Conservation (phyloP, 2,797 vertebrate species). For the Eulemur rubriventer region DNA sequence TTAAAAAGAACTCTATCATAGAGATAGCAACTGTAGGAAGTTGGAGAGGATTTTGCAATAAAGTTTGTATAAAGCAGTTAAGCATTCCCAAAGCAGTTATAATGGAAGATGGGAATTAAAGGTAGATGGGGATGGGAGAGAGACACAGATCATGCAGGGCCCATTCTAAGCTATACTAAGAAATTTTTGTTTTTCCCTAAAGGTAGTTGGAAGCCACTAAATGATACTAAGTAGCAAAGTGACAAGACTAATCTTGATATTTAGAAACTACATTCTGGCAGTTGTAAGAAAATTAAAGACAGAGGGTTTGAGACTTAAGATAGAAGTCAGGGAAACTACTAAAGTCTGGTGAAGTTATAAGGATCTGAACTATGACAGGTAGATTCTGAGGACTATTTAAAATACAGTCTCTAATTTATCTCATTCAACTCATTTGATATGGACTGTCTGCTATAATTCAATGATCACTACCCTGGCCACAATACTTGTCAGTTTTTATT, state of each 20-base stretch:
- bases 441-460: neutral
- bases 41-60: neutral
- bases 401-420: neutral
- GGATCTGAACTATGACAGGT: neutral
- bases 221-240: neutral
- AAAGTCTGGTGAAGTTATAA: neutral
- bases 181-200: neutral
- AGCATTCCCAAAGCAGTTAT: neutral
- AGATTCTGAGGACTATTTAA: neutral
- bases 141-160: neutral
- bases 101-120: neutral
- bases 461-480: neutral
- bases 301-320: neutral
- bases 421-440: neutral
- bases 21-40: neutral
- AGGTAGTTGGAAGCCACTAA: neutral
- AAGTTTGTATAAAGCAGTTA: neutral
- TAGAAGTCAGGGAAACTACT: neutral
- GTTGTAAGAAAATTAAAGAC: neutral
- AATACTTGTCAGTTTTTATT: neutral
- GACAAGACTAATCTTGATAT: neutral
- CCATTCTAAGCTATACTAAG: neutral
- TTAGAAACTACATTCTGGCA: neutral
- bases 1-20: neutral
- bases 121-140: neutral